phyloP scores from a whole-genome alignment of 2,888 invertebrate genomes.

The Alitta virens region DNA sequence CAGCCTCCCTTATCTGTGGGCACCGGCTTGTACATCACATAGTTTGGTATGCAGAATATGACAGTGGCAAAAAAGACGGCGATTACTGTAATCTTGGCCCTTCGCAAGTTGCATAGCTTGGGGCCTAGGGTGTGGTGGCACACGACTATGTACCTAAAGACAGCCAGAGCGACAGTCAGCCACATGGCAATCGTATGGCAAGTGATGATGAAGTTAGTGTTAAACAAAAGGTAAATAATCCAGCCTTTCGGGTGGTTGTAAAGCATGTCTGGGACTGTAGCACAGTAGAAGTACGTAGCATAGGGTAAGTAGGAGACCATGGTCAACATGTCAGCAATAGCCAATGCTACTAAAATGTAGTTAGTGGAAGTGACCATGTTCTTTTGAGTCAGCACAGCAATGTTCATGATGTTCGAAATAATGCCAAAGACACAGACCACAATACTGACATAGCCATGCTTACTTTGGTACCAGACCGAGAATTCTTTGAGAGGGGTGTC shows the following conservation, averaged over 20 bases:
- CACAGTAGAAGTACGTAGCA: constrained; percentile 31
- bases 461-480: constrained; percentile 39
- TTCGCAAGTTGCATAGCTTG: constrained; percentile 45
- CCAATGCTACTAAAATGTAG: constrained; percentile 79
- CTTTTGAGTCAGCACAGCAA: constrained; percentile 79
- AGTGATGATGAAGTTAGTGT: constrained; percentile 52
- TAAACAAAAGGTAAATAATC: constrained; percentile 47
- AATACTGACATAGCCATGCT: constrained; percentile 84
- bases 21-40: constrained; percentile 38
- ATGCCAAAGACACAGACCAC: constrained; percentile 88
- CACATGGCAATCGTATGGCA: constrained; percentile 87
- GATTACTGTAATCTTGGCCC: constrained; percentile 47
- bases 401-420: constrained; percentile 85
- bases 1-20: constrained; percentile 31
- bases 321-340: constrained; percentile 86
- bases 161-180: constrained; percentile 86
- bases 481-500: constrained; percentile 32
- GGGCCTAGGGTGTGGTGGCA: constrained; percentile 51
- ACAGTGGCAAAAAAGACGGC: constrained; percentile 43
- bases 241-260: constrained; percentile 43
- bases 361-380: constrained; percentile 91
- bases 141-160: constrained; percentile 76
- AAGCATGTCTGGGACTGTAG: constrained; percentile 20
- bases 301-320: constrained; percentile 81
- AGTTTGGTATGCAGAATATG: constrained; percentile 51